Conservation (phyloP, 2,113 vertebrate species). For the Condylura cristata region DNA sequence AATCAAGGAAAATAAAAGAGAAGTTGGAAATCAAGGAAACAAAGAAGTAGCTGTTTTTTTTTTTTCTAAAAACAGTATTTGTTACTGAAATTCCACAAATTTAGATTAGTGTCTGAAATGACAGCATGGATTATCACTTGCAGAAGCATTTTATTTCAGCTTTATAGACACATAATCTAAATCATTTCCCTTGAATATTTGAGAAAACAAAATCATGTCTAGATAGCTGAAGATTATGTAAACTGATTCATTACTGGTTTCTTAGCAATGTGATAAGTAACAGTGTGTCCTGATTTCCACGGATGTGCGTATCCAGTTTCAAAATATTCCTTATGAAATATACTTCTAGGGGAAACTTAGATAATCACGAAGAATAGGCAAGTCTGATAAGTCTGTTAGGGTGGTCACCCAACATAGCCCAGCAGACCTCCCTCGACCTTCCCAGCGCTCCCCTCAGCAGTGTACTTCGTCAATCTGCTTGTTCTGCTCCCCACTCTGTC, state of each 20-base stretch:
- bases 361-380: background rate
- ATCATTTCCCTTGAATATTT: background rate
- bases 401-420: no score
- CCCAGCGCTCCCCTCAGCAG: no score
- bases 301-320: background rate
- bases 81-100: background rate
- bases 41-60: background rate
- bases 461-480: no score
- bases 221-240: background rate
- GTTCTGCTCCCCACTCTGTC: no score
- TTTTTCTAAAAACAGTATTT: background rate
- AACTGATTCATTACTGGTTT: background rate
- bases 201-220: background rate
- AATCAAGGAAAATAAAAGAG: slow-evolving; percentile 12
- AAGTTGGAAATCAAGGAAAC: background rate
- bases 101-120: background rate
- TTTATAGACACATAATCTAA: background rate
- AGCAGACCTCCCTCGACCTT: no score
- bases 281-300: background rate
- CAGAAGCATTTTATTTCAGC: background rate
- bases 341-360: background rate
- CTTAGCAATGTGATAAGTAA: background rate
- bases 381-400: no score
- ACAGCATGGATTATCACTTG: background rate
- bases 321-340: background rate